Conservation (phyloP, 2,797 vertebrate species). For the Chaenodraco wilsoni region DNA sequence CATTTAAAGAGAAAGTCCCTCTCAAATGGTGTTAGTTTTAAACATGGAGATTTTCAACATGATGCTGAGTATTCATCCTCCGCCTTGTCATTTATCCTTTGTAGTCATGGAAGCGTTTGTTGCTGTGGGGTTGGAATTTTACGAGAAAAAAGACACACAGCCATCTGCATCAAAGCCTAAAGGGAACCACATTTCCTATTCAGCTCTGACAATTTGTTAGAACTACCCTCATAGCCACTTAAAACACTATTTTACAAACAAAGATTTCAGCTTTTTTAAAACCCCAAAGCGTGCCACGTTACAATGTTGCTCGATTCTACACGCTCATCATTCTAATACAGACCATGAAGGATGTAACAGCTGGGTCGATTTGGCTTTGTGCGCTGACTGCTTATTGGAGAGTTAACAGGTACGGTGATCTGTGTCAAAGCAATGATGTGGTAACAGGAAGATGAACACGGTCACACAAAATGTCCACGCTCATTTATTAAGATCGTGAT, state of each 20-base stretch:
- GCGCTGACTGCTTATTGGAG: conserved; percentile 3
- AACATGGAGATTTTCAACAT: neutral
- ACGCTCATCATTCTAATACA: conserved; percentile 37
- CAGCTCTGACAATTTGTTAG: neutral
- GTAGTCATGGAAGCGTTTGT: neutral
- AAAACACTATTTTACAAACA: neutral
- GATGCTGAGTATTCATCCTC: neutral
- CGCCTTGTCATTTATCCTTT: neutral
- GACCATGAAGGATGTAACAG: conserved; percentile 51
- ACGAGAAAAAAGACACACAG: neutral
- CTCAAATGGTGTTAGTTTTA: neutral
- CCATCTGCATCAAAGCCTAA: neutral
- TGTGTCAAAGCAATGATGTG: conserved; percentile 42
- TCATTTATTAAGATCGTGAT: conserved; percentile 15
- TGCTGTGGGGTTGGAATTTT: neutral
- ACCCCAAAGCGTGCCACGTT: conserved; percentile 3
- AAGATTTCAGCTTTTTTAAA: conserved; percentile 24
- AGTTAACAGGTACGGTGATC: conserved; percentile 39
- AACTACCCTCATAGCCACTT: neutral
- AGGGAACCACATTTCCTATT: neutral
- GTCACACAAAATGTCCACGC: conserved; percentile 5
- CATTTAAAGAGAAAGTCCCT: neutral
- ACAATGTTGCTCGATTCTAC: conserved; percentile 29
- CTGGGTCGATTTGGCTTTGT: conserved; percentile 39
- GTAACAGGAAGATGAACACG: neutral